Conservation (phyloP, 2,797 vertebrate genomes). For the Rhyacichthys aspro region DNA sequence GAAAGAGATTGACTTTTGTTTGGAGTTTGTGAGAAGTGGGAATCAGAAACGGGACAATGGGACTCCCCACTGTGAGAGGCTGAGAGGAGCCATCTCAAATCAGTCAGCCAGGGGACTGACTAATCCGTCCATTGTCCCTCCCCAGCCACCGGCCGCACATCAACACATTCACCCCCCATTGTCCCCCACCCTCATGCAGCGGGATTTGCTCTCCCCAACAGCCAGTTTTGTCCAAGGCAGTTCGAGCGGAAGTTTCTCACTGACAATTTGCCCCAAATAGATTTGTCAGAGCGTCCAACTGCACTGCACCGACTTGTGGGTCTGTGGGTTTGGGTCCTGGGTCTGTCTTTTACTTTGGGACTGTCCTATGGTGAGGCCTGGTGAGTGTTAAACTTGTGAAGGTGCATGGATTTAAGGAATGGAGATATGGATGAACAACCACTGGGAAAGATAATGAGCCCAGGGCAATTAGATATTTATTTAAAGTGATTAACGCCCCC, state of each 20-base stretch:
- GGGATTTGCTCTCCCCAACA: constrained; percentile 99
- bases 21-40: constrained; percentile 99
- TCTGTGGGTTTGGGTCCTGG: constrained; percentile 65
- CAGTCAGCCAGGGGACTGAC: constrained; percentile 99
- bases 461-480: background rate
- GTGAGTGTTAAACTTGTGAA: constrained; percentile 5
- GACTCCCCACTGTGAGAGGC: constrained; percentile 96
- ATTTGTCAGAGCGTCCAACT: constrained; percentile 97
- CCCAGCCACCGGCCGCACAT: constrained; percentile 95
- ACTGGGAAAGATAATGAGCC: constrained; percentile 6
- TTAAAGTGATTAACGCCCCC: no score
- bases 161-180: constrained; percentile 98
- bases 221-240: constrained; percentile 99
- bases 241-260: constrained; percentile 99
- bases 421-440: constrained; percentile 4
- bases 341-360: constrained; percentile 60
- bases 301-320: constrained; percentile 68
- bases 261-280: constrained; percentile 99
- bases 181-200: constrained; percentile 96
- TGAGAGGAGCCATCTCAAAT: constrained; percentile 99
- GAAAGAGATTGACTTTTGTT: constrained; percentile 99
- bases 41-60: constrained; percentile 99
- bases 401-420: constrained; percentile 13
- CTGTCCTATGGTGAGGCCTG: constrained; percentile 14
- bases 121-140: constrained; percentile 99